A percentile compares a stretch with the other conserved stretches of the same genome.
These are phyloP conservation scores for Drosophila melanosoma DNA, from an alignment of 2,888 invertebrate genomes.

Conservation along the genomic window DNA sequence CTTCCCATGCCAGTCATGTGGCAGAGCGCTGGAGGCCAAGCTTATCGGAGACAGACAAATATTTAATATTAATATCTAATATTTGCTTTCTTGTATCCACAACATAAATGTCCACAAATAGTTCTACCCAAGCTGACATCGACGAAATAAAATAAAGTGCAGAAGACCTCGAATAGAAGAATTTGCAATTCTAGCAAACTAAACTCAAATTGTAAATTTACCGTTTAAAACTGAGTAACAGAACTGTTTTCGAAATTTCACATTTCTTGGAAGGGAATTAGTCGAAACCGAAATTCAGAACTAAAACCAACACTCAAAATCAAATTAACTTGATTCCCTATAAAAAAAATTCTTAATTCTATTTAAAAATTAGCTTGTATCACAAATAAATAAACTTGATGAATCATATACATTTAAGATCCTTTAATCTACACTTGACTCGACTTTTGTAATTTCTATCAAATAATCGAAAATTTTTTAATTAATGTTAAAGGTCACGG, in stretches of 20 bases:
- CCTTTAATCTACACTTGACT: neutral
- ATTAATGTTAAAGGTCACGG: neutral
- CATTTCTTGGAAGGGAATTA: neutral
- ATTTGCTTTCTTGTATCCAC: constrained; percentile 42
- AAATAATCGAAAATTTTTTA: neutral
- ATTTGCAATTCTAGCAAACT: constrained; percentile 1
- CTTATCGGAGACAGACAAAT: constrained; percentile 53
- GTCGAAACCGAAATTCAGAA: neutral
- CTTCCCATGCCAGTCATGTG: constrained; percentile 6
- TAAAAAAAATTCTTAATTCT: neutral
- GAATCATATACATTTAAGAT: neutral
- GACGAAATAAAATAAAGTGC: constrained; percentile 4
- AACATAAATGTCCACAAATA: constrained; percentile 7
- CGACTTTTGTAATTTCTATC: neutral
- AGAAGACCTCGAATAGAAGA: neutral
- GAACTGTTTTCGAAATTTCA: neutral
- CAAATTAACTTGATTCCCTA: neutral
- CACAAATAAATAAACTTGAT: neutral
- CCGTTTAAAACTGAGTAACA: neutral
- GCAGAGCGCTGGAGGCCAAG: constrained; percentile 35
- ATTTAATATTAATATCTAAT: constrained; percentile 33
- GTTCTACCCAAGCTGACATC: constrained; percentile 23
- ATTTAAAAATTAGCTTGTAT: neutral
- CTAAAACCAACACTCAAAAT: neutral
- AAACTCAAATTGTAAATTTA: neutral